Evolutionary conservation across 2,797 vertebrate genomes (phyloP).

Genomic region (Tachyglossus aculeatus): DNA sequence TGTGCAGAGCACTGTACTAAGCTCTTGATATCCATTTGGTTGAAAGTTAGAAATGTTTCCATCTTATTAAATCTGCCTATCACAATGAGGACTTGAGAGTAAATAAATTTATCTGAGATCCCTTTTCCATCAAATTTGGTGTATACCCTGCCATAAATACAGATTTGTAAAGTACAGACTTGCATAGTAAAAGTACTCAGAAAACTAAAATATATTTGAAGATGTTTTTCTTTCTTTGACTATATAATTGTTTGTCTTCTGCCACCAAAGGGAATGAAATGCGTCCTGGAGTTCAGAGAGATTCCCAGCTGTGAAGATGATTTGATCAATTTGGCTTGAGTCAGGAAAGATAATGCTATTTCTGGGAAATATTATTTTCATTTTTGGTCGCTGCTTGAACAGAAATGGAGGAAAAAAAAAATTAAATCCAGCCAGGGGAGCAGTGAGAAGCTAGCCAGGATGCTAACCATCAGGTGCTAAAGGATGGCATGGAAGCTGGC

Average conservation of each 20-base stretch:
- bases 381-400: neutral
- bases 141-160: conserved; percentile 24
- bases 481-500: conserved; percentile 22
- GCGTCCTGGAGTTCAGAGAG: neutral
- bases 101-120: conserved; percentile 30
- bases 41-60: too few species aligned
- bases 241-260: conserved; percentile 16
- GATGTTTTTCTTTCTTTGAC: too few species aligned
- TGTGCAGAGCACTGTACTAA: too few species aligned
- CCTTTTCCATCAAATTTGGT: conserved; percentile 34
- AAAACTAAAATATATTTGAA: too few species aligned
- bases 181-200: too few species aligned
- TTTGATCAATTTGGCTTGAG: neutral
- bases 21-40: too few species aligned
- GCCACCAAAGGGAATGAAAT: neutral
- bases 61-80: too few species aligned
- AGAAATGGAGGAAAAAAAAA: conserved; percentile 38
- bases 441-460: neutral
- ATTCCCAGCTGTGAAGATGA: too few species aligned
- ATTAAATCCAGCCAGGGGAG: conserved; percentile 39
- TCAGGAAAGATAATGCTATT: conserved; percentile 9
- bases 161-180: too few species aligned
- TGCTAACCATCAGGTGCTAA: conserved; percentile 21
- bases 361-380: conserved; percentile 23
- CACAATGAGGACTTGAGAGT: conserved; percentile 18